Percentiles rank a stretch among this genome's conserved stretches.
Conservation (phyloP, 2,113 vertebrate species). For the Microcebus murinus region DNA sequence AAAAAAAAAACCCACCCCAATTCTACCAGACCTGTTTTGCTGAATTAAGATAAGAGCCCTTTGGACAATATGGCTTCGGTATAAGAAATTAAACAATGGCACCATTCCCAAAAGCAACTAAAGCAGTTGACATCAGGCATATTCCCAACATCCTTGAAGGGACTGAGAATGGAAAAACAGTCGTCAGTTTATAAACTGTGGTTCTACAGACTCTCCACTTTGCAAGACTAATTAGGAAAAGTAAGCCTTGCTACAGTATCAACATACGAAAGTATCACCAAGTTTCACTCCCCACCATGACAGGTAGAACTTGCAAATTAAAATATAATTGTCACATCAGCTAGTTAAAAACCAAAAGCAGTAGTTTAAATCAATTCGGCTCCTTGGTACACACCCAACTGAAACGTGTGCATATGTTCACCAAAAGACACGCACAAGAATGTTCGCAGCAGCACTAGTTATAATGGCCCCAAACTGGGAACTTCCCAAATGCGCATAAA, state of each 20-base stretch:
- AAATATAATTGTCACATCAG: neutral
- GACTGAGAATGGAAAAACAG: neutral
- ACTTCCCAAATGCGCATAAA: neutral
- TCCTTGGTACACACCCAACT: neutral
- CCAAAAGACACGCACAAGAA: neutral
- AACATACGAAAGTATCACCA: neutral
- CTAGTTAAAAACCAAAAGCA: neutral
- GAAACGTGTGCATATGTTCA: neutral
- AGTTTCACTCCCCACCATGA: neutral
- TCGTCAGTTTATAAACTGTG: neutral
- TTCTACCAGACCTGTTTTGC: conserved; percentile 54
- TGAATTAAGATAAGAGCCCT: conserved; percentile 42
- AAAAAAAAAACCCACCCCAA: neutral
- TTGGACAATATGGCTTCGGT: neutral
- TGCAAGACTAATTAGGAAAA: conserved; percentile 9
- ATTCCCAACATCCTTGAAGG: neutral
- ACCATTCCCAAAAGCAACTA: neutral
- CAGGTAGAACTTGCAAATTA: neutral
- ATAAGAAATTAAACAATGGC: neutral
- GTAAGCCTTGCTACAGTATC: neutral
- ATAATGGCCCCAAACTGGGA: neutral
- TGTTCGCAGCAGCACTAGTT: neutral
- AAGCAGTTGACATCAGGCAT: neutral
- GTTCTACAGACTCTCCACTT: neutral
- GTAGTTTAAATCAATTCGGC: neutral